Evolutionary conservation across 2,888 invertebrate species (phyloP).

Genomic region (Drosophila setosimentum): DNA sequence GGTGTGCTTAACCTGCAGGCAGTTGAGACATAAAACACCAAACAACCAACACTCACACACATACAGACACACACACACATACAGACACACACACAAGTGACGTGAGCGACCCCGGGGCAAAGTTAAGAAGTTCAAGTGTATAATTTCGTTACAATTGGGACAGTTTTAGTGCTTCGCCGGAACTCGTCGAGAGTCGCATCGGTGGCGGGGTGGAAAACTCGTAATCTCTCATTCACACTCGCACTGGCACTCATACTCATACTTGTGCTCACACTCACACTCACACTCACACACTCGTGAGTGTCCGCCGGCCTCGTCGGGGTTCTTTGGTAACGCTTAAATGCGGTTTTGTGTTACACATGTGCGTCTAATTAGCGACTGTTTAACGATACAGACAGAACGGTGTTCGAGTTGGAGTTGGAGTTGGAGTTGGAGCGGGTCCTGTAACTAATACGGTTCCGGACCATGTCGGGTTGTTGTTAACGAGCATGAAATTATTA

Average conservation of each 20-base stretch:
- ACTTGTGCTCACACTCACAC: neutral
- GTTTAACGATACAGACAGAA: conserved; percentile 60
- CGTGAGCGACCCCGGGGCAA: conserved; percentile 37
- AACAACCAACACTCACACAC: conserved; percentile 27
- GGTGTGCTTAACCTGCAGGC: conserved; percentile 23
- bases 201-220: conserved; percentile 44
- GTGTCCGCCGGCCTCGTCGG: conserved; percentile 18
- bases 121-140: conserved; percentile 80
- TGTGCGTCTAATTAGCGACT: conserved; percentile 83
- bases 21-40: conserved; percentile 32
- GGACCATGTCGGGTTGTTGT: conserved; percentile 42
- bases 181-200: conserved; percentile 55
- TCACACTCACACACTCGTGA: conserved; percentile 1
- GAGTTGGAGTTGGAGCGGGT: conserved; percentile 21
- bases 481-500: conserved; percentile 83
- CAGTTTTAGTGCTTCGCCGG: conserved; percentile 78
- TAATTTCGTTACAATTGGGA: conserved; percentile 79
- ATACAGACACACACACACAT: conserved; percentile 5
- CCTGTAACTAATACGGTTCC: conserved; percentile 55
- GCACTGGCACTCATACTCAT: neutral
- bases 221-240: neutral
- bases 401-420: neutral
- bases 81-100: conserved; percentile 5
- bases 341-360: conserved; percentile 83
- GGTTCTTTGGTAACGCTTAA: conserved; percentile 62